phyloP scores from a whole-genome alignment of 2,113 vertebrate genomes.

The Corythaixoides concolor region DNA sequence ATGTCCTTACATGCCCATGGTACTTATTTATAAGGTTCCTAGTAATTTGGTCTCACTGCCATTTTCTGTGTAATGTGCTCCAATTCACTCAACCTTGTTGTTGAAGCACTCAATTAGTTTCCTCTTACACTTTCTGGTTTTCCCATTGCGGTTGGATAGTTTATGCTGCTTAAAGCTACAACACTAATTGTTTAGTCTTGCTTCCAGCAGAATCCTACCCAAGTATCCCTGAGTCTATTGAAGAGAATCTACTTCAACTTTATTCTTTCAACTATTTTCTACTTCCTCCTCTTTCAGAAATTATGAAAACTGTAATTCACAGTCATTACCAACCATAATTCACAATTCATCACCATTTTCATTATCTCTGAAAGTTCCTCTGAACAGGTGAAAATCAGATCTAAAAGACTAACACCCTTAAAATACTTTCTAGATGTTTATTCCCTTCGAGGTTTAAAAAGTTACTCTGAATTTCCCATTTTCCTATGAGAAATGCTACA shows the following conservation, averaged over 20 bases:
- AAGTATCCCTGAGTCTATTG: not conserved
- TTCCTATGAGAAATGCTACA: not conserved
- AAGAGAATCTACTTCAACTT: not conserved
- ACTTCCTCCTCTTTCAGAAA: not conserved
- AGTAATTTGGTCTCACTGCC: not conserved
- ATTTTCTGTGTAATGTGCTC: not conserved
- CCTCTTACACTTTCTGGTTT: not conserved
- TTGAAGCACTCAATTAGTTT: not conserved
- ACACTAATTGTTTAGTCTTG: not conserved
- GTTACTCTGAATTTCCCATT: not conserved
- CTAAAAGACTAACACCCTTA: not conserved
- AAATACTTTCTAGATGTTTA: not conserved
- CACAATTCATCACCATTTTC: not conserved
- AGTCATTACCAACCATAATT: not conserved
- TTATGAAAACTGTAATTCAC: not conserved
- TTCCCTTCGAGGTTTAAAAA: not conserved
- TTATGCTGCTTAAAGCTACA: not conserved
- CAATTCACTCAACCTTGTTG: not conserved
- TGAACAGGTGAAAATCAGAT: not conserved
- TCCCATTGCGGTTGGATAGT: not conserved
- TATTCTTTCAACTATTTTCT: not conserved
- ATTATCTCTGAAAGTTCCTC: not conserved
- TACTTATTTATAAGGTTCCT: not conserved
- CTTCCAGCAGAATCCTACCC: not conserved
- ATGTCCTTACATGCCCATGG: not conserved